Conservation (phyloP, 2,113 vertebrate genomes). For the Paralichthys olivaceus region DNA sequence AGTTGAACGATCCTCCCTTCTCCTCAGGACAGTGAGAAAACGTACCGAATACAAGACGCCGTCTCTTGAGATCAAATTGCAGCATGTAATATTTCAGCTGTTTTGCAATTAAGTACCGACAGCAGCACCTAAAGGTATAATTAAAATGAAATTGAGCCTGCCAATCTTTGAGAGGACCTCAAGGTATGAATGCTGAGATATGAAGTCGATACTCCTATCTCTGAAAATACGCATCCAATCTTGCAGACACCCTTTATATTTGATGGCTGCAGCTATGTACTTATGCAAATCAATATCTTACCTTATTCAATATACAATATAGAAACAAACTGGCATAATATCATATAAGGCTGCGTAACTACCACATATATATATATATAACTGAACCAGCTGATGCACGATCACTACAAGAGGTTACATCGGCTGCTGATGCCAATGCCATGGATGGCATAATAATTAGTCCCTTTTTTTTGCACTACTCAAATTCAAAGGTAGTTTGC, state of each 20-base stretch:
- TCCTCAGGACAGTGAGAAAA: neutral
- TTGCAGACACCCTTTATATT: constrained; percentile 54
- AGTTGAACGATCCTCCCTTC: neutral
- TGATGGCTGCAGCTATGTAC: constrained; percentile 59
- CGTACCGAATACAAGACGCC: constrained; percentile 10
- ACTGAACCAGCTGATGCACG: constrained; percentile 17
- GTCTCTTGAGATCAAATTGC: constrained; percentile 43
- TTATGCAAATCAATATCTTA: constrained; percentile 71
- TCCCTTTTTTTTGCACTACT: neutral
- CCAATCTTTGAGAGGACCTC: constrained; percentile 60
- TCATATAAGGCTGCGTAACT: constrained; percentile 12
- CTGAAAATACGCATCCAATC: constrained; percentile 69
- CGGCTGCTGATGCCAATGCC: neutral
- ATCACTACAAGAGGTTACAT: neutral
- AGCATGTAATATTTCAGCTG: constrained; percentile 56
- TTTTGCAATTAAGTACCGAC: constrained; percentile 69
- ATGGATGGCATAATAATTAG: neutral
- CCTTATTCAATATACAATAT: constrained; percentile 28
- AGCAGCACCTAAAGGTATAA: constrained; percentile 71
- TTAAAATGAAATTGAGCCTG: constrained; percentile 74
- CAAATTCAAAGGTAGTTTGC: constrained; percentile 13
- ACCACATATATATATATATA: constrained; percentile 13
- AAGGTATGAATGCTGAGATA: constrained; percentile 70
- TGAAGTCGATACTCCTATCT: constrained; percentile 72
- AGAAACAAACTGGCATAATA: constrained; percentile 19